Evolutionary conservation across 1,140 invertebrate species (phyloP), one percentile per base, ranked within the genome.

Genomic region (Orius laevigatus): DNA sequence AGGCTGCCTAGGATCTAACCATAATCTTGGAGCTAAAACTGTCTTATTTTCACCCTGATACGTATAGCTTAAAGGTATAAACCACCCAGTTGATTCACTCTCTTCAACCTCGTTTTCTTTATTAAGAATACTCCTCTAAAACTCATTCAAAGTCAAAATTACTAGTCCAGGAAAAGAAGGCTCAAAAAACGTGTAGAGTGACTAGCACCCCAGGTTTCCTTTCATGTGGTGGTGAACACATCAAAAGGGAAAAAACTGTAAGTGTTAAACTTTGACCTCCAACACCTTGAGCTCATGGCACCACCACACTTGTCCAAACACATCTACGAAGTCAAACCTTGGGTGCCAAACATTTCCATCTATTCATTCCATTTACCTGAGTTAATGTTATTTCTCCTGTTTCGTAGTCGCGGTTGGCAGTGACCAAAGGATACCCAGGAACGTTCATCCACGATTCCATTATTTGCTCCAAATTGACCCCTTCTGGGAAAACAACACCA

Each of bases 361-460:
- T n/a, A 8, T n/a, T 34, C n/a, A 34, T 34, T 38, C 10, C 2
- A 14, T n/a, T 36, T 44, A 57, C 56, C 60, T 82, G 79, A 15
- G 63, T 67, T 3, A 86, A 62, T 1, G 55, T 60, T 3, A 76
- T 66, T 0, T 60, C 57, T 20, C 71, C 66, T 5, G 62, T 68
- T 14, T 69, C 59, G 52, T 45, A 20, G 60, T 81, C 61, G 40
- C 76, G 71, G 1, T 56, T 71, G 0, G 82, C 68, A 9, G 59
- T 70, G 1, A 85, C 53, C 4, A 86, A 70, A 0, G 86, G 85
- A 56, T 77, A 81, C 20, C 84, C 84, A 39, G 77, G 65, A 57
- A 84, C 74, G 12, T 74, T 66, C 0, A 80, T 81, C 78, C 83
- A 90, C 25, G 70, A 74, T 1, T 77, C 68, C 64, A 84, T 75